Conservation (phyloP, 37 sponge, comb jelly and placozoan species). For the Halichondria panicea region DNA sequence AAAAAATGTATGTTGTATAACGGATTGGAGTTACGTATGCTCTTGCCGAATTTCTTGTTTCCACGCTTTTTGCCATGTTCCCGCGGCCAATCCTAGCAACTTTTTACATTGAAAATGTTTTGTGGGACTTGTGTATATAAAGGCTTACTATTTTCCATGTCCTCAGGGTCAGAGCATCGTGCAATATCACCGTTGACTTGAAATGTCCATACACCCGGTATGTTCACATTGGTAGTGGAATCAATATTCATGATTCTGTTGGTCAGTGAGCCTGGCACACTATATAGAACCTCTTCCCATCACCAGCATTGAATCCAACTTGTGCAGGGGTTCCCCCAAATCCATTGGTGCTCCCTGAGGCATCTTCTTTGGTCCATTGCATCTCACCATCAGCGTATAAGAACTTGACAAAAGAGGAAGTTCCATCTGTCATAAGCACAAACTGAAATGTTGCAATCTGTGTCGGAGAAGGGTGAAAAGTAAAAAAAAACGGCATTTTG, state of each 20-base stretch:
- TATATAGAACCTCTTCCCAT: slow-evolving; percentile 4
- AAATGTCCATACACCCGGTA: slow-evolving; percentile 30
- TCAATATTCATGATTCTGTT: neutral
- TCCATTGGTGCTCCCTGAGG: slow-evolving; percentile 24
- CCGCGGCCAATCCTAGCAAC: too few species aligned
- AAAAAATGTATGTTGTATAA: too few species aligned
- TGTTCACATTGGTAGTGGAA: slow-evolving; percentile 9
- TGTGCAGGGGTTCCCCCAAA: slow-evolving; percentile 45
- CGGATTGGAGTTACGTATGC: too few species aligned
- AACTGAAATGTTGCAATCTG: slow-evolving; percentile 59
- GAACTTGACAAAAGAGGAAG: slow-evolving; percentile 40
- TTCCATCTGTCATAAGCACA: slow-evolving; percentile 33
- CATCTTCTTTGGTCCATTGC: slow-evolving; percentile 60
- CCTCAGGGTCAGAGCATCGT: neutral
- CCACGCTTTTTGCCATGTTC: too few species aligned
- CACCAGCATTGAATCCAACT: slow-evolving; percentile 46
- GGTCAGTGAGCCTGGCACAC: slow-evolving; percentile 26
- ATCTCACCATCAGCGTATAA: slow-evolving; percentile 54
- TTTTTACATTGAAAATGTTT: too few species aligned
- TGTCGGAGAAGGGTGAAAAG: too few species aligned
- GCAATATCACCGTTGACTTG: slow-evolving; percentile 3
- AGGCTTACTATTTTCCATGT: too few species aligned
- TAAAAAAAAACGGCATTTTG: too few species aligned
- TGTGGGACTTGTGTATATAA: too few species aligned
- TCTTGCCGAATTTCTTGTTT: too few species aligned